phyloP scores from a whole-genome alignment of 2,888 invertebrate species.

The Drosophila fungiperda region DNA sequence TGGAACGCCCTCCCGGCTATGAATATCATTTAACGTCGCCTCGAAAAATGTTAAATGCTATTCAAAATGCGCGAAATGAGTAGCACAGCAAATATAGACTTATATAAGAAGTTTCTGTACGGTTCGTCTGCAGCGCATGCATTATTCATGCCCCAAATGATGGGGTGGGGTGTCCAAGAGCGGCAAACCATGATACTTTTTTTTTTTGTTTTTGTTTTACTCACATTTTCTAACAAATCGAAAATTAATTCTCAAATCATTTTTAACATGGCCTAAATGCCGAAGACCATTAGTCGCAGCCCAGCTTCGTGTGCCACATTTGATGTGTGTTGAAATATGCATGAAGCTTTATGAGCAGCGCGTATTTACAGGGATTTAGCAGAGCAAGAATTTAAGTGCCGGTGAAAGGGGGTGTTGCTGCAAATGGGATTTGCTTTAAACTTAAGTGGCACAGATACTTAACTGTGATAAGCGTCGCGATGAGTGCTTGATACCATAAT shows the following conservation, averaged over 20 bases:
- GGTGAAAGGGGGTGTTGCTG: background rate
- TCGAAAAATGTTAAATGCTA: slow-evolving; percentile 49
- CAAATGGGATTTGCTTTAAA: slow-evolving; percentile 16
- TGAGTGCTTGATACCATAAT: background rate
- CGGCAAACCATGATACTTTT: slow-evolving; percentile 16
- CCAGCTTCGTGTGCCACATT: slow-evolving; percentile 12
- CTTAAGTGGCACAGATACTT: slow-evolving; percentile 19
- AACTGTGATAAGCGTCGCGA: slow-evolving; percentile 3
- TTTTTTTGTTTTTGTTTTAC: slow-evolving; percentile 24
- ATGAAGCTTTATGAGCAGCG: slow-evolving; percentile 67
- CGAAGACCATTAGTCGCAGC: slow-evolving; percentile 40
- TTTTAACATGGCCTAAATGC: slow-evolving; percentile 67
- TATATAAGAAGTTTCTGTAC: slow-evolving; percentile 31
- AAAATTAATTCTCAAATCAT: slow-evolving; percentile 81
- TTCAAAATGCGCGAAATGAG: slow-evolving; percentile 68
- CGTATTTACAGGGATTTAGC: slow-evolving; percentile 16
- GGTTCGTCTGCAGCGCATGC: slow-evolving; percentile 43
- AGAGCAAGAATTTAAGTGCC: background rate
- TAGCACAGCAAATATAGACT: slow-evolving; percentile 6
- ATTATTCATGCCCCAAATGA: slow-evolving; percentile 62
- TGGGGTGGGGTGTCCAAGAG: background rate
- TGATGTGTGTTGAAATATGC: slow-evolving; percentile 67
- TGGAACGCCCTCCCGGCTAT: slow-evolving; percentile 38
- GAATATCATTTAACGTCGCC: slow-evolving; percentile 55
- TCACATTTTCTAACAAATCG: slow-evolving; percentile 68